Base-by-base conservation (phyloP, 2,113 vertebrate genomes). In the Chlorocebus sabaeus region DNA sequence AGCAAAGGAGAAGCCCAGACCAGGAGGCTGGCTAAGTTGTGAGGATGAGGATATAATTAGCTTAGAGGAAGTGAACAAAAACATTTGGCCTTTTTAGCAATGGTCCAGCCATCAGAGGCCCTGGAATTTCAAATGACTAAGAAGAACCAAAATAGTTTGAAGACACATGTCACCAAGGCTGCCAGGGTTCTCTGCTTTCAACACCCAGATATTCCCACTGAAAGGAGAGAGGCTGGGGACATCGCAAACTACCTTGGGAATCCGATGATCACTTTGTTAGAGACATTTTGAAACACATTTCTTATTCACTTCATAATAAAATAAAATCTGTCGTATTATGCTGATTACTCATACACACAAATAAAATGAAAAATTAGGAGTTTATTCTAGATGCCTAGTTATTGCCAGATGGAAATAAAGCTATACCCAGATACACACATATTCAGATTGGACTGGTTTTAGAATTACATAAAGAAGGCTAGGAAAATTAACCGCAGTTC, bases 121-220 rank as follows among this genome's bases (percentile, higher is more conserved):
- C 25, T 22, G 43, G 48, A 61, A 90, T 72, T 48, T 68, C 48
- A 68, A 76, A 89, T 68, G 81, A 25, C 32, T 82, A 81, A 86
- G 73, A 96, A 91, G 73, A 96, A 89, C 43, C 55, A 79, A 61
- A 94, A 84, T 22, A 94, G 52, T 73, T 67, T 79, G 75, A 95
- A 70, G 25, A 70, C 76, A 59, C 6, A 1, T 8, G 80, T 80
- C 84, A 55, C 13, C 10, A 50, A 76, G 38, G 78, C 30, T 91
- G 76, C 57, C 89, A 67, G 72, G 22, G 1, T 13, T 61, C 57
- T 78, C 72, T 32, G 35, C 27, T 30, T 83, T 75, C 43, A 30
- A 18, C 25, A 35, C n/a, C 6, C 13, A 78, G 59, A 70, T 45
- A 12, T 55, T 72, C 12, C 16, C 32, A 2, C 27, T 27, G 14